Conservation (phyloP, 2,888 invertebrate genomes). For the Polyommatus iphigenia region DNA sequence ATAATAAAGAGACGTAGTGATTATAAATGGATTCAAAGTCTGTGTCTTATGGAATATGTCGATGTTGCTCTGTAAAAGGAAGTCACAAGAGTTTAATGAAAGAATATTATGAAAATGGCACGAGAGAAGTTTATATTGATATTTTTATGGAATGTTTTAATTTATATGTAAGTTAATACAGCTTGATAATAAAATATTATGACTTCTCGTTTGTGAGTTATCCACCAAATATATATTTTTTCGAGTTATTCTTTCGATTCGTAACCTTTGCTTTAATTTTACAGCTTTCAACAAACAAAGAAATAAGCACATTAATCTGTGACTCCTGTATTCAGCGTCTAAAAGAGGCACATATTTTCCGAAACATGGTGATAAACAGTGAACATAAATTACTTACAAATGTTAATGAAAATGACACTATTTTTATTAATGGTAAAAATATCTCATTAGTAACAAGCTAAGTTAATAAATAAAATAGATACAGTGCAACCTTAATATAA, state of each 20-base stretch:
- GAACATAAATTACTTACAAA: conserved; percentile 53
- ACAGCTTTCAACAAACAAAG: conserved; percentile 55
- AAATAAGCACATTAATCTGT: conserved; percentile 56
- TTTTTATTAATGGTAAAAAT: conserved; percentile 57
- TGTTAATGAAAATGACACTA: conserved; percentile 48
- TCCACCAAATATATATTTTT: too few relatives aligned
- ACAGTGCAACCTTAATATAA: too few relatives aligned
- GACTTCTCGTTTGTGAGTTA: too few relatives aligned
- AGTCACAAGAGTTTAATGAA: conserved; percentile 58
- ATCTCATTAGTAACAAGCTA: too few relatives aligned
- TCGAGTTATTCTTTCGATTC: too few relatives aligned
- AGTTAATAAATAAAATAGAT: too few relatives aligned
- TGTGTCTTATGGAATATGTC: conserved; percentile 55
- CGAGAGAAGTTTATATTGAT: conserved; percentile 59
- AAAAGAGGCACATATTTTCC: conserved; percentile 58
- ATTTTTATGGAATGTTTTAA: conserved; percentile 64
- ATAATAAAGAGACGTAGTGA: too few relatives aligned
- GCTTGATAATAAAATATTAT: not conserved
- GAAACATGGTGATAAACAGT: conserved; percentile 52
- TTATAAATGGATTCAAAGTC: conserved; percentile 40
- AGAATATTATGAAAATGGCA: conserved; percentile 54
- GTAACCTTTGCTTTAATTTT: conserved; percentile 38
- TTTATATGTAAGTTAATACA: conserved; percentile 57
- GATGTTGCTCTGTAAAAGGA: conserved; percentile 61
- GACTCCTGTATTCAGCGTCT: conserved; percentile 53